Percentiles rank a stretch among this genome's conserved stretches.
These are phyloP conservation scores for Helicoverpa armigera DNA, from an alignment of 1,140 invertebrate species.

Conservation along the genomic window DNA sequence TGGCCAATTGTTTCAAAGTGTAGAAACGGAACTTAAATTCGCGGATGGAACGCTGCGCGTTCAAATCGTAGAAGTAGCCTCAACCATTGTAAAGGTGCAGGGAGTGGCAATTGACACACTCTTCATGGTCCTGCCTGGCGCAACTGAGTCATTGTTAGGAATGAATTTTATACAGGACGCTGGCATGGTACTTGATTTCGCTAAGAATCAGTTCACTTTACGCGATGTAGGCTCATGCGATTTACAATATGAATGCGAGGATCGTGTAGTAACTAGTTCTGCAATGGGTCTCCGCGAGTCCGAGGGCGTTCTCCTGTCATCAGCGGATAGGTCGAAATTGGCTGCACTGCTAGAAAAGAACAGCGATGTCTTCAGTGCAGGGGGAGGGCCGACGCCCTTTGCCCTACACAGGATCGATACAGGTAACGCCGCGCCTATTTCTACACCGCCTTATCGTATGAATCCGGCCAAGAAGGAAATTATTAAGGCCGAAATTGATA, in stretches of 20 bases:
- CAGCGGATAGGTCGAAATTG: not conserved
- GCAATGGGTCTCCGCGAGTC: not conserved
- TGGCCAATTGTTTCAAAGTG: not conserved
- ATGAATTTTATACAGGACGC: slow-evolving; percentile 31
- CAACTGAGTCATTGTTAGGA: slow-evolving; percentile 39
- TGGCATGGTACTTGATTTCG: slow-evolving; percentile 41
- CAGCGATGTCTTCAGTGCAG: slow-evolving; percentile 14
- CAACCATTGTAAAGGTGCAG: not conserved
- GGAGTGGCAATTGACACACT: not conserved
- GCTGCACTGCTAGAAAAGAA: not conserved
- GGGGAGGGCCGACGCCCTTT: slow-evolving; percentile 51
- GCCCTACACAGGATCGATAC: slow-evolving; percentile 60
- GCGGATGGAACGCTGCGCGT: not conserved
- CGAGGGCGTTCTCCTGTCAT: not conserved
- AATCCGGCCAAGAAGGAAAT: slow-evolving; percentile 51
- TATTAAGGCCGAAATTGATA: too few relatives aligned
- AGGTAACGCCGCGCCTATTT: slow-evolving; percentile 60
- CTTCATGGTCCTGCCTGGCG: slow-evolving; percentile 23
- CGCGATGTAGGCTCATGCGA: not conserved
- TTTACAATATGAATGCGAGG: not conserved
- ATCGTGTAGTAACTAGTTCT: not conserved
- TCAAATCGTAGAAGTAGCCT: not conserved
- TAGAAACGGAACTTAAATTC: not conserved
- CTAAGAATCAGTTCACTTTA: not conserved
- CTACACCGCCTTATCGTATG: slow-evolving; percentile 64